Percentiles rank a stretch among this genome's conserved stretches.
Conservation (phyloP, 1,140 invertebrate species). For the Zaprionus ornatus region DNA sequence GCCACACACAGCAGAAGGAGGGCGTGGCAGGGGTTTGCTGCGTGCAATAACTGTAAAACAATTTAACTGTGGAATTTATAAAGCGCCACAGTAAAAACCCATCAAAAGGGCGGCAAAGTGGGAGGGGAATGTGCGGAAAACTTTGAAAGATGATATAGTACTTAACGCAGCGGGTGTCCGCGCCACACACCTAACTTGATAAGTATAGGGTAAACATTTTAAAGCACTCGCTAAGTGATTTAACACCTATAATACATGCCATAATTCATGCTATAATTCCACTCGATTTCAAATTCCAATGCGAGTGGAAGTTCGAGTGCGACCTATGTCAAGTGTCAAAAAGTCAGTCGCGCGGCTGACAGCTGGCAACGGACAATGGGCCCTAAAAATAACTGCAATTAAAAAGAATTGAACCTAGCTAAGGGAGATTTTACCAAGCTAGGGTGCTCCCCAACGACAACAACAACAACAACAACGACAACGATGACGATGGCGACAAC, state of each 20-base stretch:
- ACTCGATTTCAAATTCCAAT: neutral
- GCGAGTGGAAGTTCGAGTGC: neutral
- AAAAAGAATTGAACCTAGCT: neutral
- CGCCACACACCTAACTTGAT: neutral
- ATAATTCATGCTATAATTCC: slow-evolving; percentile 11
- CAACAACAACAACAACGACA: neutral
- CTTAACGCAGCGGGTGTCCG: neutral
- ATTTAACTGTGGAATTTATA: slow-evolving; percentile 19
- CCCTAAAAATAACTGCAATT: slow-evolving; percentile 37
- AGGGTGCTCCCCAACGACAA: neutral
- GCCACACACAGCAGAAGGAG: neutral
- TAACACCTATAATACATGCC: slow-evolving; percentile 14
- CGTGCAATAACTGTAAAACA: slow-evolving; percentile 28
- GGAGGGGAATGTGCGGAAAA: neutral
- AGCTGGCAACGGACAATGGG: slow-evolving; percentile 10
- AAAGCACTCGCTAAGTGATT: slow-evolving; percentile 12
- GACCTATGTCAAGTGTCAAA: slow-evolving; percentile 24
- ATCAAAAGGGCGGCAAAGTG: neutral
- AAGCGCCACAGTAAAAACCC: neutral
- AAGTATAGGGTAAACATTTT: slow-evolving; percentile 18
- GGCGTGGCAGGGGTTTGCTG: neutral
- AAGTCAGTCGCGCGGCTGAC: slow-evolving; percentile 12
- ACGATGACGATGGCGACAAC: slow-evolving; percentile 25
- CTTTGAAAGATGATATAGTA: slow-evolving; percentile 25
- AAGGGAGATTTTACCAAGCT: neutral